Conservation (phyloP, 2,797 vertebrate species). For the Harpagifer antarcticus region DNA sequence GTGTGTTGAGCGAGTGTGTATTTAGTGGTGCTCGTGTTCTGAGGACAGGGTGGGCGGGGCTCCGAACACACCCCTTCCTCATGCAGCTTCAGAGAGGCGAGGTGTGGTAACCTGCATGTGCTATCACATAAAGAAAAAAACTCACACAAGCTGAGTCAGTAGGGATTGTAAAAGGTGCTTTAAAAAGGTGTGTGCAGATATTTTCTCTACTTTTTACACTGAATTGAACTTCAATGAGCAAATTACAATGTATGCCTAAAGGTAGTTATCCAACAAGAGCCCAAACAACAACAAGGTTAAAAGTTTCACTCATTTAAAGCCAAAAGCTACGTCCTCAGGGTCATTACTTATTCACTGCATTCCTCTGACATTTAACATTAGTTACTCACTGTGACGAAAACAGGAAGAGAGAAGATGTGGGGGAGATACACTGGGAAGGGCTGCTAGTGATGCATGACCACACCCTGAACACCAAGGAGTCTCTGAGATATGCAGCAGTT, state of each 20-base stretch:
- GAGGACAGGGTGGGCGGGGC: slow-evolving; percentile 73
- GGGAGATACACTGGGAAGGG: slow-evolving; percentile 55
- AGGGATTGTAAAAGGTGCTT: slow-evolving; percentile 14
- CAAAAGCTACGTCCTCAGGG: slow-evolving; percentile 3
- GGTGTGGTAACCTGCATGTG: slow-evolving; percentile 74
- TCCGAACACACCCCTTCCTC: slow-evolving; percentile 73
- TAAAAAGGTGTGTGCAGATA: background rate
- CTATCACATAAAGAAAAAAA: slow-evolving; percentile 46
- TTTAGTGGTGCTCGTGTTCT: slow-evolving; percentile 57
- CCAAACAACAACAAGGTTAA: background rate
- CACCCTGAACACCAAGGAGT: slow-evolving; percentile 43
- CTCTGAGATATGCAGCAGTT: background rate
- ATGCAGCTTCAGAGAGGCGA: slow-evolving; percentile 55
- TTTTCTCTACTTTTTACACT: slow-evolving; percentile 1
- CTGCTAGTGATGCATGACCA: slow-evolving; percentile 33
- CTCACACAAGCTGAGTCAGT: slow-evolving; percentile 34
- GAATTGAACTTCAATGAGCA: background rate
- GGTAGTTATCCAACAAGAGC: background rate
- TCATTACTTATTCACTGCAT: slow-evolving; percentile 62
- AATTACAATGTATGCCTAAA: background rate
- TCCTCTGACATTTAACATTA: slow-evolving; percentile 44
- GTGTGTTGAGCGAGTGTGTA: slow-evolving; percentile 72
- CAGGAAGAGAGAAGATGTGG: slow-evolving; percentile 30
- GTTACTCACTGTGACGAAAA: slow-evolving; percentile 42
- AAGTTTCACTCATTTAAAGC: background rate